A percentile compares a stretch with the other conserved stretches of the same genome.
These are phyloP conservation scores for Poeciliopsis turrubarensis DNA, from an alignment of 2,113 vertebrate species.

Conservation along the genomic window DNA sequence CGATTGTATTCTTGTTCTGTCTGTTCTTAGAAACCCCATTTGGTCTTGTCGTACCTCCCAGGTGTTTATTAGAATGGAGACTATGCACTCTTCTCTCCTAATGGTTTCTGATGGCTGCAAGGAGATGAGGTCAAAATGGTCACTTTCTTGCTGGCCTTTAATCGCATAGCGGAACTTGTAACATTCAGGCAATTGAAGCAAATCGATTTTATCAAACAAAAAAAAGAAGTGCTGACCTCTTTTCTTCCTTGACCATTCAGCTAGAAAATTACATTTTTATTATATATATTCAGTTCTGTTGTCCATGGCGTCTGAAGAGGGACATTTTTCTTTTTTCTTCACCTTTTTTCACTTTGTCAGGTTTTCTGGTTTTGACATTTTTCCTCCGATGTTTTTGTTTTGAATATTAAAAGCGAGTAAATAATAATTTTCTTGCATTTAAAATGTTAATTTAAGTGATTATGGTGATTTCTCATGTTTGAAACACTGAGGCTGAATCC, in stretches of 20 bases:
- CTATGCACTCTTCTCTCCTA: conserved; percentile 13
- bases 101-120: conserved; percentile 40
- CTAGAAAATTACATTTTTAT: conserved; percentile 1
- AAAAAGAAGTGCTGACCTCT: conserved; percentile 1
- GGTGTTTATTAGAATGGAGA: conserved; percentile 18
- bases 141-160: conserved; percentile 26
- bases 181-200: conserved; percentile 34
- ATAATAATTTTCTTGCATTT: not conserved
- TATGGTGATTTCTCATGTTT: not conserved
- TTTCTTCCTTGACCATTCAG: not conserved
- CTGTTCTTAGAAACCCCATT: conserved; percentile 24
- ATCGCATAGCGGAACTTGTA: conserved; percentile 8
- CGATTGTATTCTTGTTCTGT: conserved; percentile 26
- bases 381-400: not conserved
- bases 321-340: not conserved
- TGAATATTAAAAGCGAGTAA: not conserved
- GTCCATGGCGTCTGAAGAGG: not conserved
- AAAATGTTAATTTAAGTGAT: not conserved
- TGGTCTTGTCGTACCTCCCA: conserved; percentile 5
- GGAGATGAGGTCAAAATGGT: conserved; percentile 25
- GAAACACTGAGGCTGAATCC: not conserved
- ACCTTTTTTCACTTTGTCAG: not conserved
- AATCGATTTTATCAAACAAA: conserved; percentile 18
- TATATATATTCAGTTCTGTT: conserved; percentile 19
- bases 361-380: not conserved